Evolutionary conservation across 2,113 vertebrate genomes (phyloP).

Genomic region (Tapirus terrestris): DNA sequence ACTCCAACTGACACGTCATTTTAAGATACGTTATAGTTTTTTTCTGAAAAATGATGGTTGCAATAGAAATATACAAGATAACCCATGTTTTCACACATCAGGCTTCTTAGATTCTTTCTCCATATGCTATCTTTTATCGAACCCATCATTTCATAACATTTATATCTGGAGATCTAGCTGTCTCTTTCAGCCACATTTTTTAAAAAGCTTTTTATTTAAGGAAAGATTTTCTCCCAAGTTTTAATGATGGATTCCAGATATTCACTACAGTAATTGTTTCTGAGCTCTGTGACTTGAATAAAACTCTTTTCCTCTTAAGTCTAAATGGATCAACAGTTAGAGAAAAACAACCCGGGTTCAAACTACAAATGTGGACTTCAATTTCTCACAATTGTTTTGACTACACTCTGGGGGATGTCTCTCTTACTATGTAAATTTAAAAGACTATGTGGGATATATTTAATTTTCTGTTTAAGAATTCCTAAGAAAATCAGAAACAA

Average conservation of each 20-base stretch:
- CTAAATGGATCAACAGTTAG: not conserved
- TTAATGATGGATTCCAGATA: constrained; percentile 28
- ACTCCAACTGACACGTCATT: not conserved
- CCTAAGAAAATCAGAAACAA: constrained; percentile 26
- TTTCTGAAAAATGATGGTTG: not conserved
- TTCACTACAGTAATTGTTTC: not conserved
- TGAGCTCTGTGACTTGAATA: not conserved
- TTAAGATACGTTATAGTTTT: not conserved
- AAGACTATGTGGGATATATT: not conserved
- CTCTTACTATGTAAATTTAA: not conserved
- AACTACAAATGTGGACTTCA: not conserved
- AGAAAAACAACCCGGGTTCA: not conserved
- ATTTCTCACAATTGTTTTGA: not conserved
- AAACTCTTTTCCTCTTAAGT: not conserved
- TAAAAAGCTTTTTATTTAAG: not conserved
- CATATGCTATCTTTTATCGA: not conserved
- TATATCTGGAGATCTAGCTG: not conserved
- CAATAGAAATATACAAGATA: not conserved
- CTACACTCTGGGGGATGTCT: not conserved
- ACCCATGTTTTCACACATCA: not conserved
- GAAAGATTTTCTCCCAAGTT: not conserved
- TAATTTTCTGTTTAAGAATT: constrained; percentile 2
- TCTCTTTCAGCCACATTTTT: not conserved
- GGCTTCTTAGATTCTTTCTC: not conserved
- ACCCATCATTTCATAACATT: constrained; percentile 26